These are phyloP conservation scores for Melipona beecheii DNA, from an alignment of 2,888 invertebrate genomes.

Conservation along the genomic window DNA sequence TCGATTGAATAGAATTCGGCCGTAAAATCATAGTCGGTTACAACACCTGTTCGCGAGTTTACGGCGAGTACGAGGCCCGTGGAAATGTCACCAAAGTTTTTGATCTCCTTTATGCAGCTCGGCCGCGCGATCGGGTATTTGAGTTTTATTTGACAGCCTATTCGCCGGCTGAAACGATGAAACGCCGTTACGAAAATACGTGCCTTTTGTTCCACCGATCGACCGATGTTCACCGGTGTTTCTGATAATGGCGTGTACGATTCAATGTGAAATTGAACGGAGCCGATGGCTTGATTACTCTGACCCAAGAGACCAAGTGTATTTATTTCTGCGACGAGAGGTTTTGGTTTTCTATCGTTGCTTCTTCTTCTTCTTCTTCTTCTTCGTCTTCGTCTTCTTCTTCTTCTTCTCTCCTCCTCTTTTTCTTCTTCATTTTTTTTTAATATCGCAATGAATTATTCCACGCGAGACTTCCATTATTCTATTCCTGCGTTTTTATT, in stretches of 20 bases:
- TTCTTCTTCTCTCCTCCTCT: too few species aligned
- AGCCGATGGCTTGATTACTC: not conserved
- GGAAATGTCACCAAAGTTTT: conserved; percentile 2
- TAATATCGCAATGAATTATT: not conserved
- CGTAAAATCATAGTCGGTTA: not conserved
- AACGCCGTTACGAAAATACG: conserved; percentile 11
- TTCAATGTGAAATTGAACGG: not conserved
- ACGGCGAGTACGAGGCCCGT: not conserved
- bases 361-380: too few species aligned
- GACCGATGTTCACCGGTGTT: not conserved
- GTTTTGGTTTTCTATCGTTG: too few species aligned
- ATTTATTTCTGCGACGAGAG: too few species aligned
- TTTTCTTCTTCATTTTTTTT: not conserved
- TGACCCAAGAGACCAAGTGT: not conserved
- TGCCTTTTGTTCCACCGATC: not conserved
- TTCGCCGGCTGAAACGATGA: conserved; percentile 26
- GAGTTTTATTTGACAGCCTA: conserved; percentile 61
- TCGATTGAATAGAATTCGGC: not conserved
- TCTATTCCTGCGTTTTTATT: too few species aligned
- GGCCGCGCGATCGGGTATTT: conserved; percentile 17
- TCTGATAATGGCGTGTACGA: not conserved
- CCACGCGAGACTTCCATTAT: too few species aligned
- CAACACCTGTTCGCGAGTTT: conserved; percentile 22
- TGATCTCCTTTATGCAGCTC: conserved; percentile 33
- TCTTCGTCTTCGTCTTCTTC: too few species aligned